These are phyloP conservation scores for Harpalus rubripes DNA, from an alignment of 2,888 invertebrate genomes.

Conservation along the genomic window DNA sequence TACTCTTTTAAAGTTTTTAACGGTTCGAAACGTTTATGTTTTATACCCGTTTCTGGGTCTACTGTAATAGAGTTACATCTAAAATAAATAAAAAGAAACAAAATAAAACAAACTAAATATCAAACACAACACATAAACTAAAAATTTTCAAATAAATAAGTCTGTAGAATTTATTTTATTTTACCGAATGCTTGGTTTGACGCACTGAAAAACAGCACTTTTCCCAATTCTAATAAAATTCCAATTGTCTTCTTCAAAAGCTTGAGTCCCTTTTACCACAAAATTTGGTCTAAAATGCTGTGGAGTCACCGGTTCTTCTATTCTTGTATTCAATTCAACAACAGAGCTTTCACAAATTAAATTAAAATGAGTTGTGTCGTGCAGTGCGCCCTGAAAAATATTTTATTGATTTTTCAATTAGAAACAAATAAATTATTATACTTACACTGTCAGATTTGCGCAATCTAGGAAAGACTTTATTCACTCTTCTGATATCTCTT, in stretches of 20 bases:
- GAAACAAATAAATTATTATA: background rate
- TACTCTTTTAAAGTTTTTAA: slow-evolving; percentile 84
- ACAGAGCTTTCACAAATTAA: slow-evolving; percentile 85
- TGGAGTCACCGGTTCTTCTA: slow-evolving; percentile 79
- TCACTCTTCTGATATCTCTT: slow-evolving; percentile 72
- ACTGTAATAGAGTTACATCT: slow-evolving; percentile 87
- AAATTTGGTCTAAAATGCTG: slow-evolving; percentile 86
- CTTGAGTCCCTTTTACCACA: slow-evolving; percentile 80
- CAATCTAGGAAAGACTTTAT: slow-evolving; percentile 72
- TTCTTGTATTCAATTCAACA: slow-evolving; percentile 82
- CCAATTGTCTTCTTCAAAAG: slow-evolving; percentile 86
- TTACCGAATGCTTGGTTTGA: slow-evolving; percentile 84
- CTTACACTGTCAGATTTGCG: slow-evolving; percentile 67
- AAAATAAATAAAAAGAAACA: slow-evolving; percentile 66
- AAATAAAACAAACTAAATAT: background rate
- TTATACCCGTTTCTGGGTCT: slow-evolving; percentile 83
- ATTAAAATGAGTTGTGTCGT: slow-evolving; percentile 85
- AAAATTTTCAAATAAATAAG: background rate
- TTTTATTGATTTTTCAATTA: slow-evolving; percentile 17
- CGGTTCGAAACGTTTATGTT: slow-evolving; percentile 82
- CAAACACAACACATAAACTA: background rate
- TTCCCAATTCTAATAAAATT: slow-evolving; percentile 84
- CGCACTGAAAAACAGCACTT: slow-evolving; percentile 81
- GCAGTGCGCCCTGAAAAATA: slow-evolving; percentile 80
- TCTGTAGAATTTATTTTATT: background rate